Conservation (phyloP, 53 echinoderm and acorn worm species). For the Luidia sarsii region DNA sequence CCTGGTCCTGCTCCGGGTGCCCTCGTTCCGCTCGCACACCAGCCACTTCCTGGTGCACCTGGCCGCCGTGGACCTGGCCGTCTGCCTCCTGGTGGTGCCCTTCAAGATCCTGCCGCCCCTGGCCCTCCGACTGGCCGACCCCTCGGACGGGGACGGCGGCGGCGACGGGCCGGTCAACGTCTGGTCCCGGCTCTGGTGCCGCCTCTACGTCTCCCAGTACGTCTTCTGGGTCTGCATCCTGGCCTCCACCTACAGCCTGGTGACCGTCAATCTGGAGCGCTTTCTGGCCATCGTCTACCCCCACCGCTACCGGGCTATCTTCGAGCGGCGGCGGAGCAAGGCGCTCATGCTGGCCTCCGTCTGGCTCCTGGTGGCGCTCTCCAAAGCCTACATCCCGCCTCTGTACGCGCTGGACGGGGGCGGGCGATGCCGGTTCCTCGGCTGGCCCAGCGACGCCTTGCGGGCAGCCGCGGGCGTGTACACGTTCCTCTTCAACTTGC, state of each 20-base stretch:
- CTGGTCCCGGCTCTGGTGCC: slow-evolving; percentile 35
- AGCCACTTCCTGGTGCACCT: slow-evolving; percentile 87
- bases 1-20: slow-evolving; percentile 64
- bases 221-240: slow-evolving; percentile 41
- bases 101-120: slow-evolving; percentile 71
- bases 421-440: not conserved
- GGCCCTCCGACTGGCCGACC: not conserved
- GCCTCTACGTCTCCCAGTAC: slow-evolving; percentile 53
- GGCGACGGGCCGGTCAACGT: not conserved
- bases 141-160: too few species aligned
- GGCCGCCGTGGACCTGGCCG: slow-evolving; percentile 72
- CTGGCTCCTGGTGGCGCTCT: slow-evolving; percentile 11
- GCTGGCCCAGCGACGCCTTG: slow-evolving; percentile 11
- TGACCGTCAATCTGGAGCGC: slow-evolving; percentile 55
- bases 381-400: slow-evolving; percentile 4
- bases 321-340: slow-evolving; percentile 45
- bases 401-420: not conserved
- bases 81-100: slow-evolving; percentile 74
- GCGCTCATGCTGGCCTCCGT: slow-evolving; percentile 3
- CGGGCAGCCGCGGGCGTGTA: not conserved
- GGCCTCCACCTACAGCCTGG: slow-evolving; percentile 42
- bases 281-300: slow-evolving; percentile 68
- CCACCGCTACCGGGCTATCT: slow-evolving; percentile 64
- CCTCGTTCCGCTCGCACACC: slow-evolving; percentile 67
- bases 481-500: not conserved